Evolutionary conservation across 2,888 invertebrate species (phyloP), one percentile per base, ranked within the genome.

Genomic region (Philereme transversata): DNA sequence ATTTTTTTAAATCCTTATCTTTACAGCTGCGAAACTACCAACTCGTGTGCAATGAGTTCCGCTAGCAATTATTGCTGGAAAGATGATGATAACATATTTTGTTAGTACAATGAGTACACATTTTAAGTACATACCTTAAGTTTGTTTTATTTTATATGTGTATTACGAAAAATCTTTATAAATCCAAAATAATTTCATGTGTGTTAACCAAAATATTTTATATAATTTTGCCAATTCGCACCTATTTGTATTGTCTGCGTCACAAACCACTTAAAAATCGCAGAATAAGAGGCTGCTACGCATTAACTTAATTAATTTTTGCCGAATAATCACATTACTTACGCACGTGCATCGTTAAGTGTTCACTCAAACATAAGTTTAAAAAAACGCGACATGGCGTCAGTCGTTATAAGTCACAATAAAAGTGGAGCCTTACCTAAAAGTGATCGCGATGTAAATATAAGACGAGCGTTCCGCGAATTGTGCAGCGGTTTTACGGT

Each of bases 401-500:
- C 11, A 11, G 50, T 56, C n/a, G 22, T 41, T 8, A n/a, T 33
- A 38, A 41, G 4, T 40, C 50, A 46, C 35, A 5, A 51, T 56
- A 34, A 52, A 47, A 54, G 11, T 11, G 7, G 33, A 52, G 22
- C 48, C 8, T 62, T 57, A 57, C 47, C 38, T 47, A 56, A 55
- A 58, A 62, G 8, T 56, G 35, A 62, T 58, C 48, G n/a, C 44
- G 6, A 46, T 35, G 69, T 72, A 71, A 75, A 75, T 72, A 57
- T 73, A 73, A 69, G 71, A 70, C 64, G 65, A 68, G 70, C 64
- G 70, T 82, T 83, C 78, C 66, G 63, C 74, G 81, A 84, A 84
- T 77, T 83, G 83, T 78, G 84, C 75, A 77, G 78, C 76, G 69
- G 77, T 80, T 83, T 87, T 83, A 86, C 76, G 82, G 58, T 72